A percentile compares a stretch with the other conserved stretches of the same genome.
Evolutionary conservation across 2,113 vertebrate genomes (phyloP).

Genomic region (Felis chaus): DNA sequence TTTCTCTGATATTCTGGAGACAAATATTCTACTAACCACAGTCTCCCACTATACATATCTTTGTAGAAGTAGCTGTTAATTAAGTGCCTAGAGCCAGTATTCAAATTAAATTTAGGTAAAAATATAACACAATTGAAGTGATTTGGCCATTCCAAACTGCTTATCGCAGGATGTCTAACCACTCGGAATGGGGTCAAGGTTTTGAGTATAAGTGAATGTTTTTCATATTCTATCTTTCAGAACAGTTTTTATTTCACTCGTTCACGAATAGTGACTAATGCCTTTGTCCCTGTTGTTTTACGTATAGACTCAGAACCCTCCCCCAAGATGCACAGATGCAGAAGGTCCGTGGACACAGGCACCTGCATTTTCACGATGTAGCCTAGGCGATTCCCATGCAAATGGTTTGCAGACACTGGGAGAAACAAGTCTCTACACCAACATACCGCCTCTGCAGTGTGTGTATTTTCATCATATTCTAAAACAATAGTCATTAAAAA

Average conservation of each 20-base stretch:
- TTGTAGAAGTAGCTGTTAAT: not conserved
- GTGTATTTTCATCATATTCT: not conserved
- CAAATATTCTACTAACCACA: not conserved
- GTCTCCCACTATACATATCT: not conserved
- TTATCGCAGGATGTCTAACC: not conserved
- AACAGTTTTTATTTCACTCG: not conserved
- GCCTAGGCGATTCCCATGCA: accelerated
- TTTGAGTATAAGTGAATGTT: not conserved
- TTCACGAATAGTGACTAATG: not conserved
- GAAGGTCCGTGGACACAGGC: accelerated
- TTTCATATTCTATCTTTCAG: not conserved
- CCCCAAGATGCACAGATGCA: accelerated
- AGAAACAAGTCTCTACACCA: not conserved
- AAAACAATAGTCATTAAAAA: not conserved
- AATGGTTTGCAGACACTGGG: not conserved
- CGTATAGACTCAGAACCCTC: not conserved
- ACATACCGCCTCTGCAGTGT: not conserved
- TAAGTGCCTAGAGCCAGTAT: not conserved
- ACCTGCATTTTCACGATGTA: not conserved
- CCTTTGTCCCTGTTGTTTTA: not conserved
- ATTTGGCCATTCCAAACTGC: not conserved
- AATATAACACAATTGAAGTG: not conserved
- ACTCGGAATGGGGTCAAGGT: not conserved
- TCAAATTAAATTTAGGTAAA: not conserved
- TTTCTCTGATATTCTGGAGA: not conserved